phyloP scores from a whole-genome alignment of 2,888 invertebrate species.

The Dusona sp. region DNA sequence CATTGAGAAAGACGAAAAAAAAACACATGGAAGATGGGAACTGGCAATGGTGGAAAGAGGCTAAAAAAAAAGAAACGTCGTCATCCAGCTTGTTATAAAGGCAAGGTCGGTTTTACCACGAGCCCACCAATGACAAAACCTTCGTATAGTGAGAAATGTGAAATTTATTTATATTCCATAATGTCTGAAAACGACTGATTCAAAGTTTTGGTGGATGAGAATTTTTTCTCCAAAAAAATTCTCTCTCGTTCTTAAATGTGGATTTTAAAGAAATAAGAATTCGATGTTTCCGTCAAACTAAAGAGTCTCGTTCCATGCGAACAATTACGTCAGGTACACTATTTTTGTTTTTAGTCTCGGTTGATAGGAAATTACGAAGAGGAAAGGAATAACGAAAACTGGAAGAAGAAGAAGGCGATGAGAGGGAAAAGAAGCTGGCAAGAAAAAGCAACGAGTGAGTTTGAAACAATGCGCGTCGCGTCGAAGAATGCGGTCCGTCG shows the following conservation, averaged over 20 bases:
- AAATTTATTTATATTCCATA: slow-evolving; percentile 3
- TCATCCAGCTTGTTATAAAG: slow-evolving; percentile 75
- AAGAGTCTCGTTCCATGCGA: neutral
- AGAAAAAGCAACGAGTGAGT: slow-evolving; percentile 65
- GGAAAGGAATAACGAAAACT: slow-evolving; percentile 34
- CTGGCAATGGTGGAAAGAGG: slow-evolving; percentile 47
- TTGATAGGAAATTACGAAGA: slow-evolving; percentile 64
- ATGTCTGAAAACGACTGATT: neutral
- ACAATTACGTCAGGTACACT: neutral
- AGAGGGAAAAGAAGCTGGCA: slow-evolving; percentile 70
- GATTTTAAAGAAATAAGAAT: neutral
- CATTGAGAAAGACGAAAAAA: slow-evolving; percentile 69
- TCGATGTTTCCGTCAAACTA: neutral
- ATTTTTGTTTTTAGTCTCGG: neutral
- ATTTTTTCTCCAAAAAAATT: neutral
- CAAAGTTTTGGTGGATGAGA: neutral
- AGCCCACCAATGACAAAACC: slow-evolving; percentile 46
- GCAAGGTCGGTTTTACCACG: slow-evolving; percentile 71
- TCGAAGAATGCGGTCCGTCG: slow-evolving; percentile 84
- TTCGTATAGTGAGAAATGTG: slow-evolving; percentile 54
- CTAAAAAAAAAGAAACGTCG: slow-evolving; percentile 61
- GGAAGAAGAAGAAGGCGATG: slow-evolving; percentile 67
- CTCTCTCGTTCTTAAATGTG: neutral
- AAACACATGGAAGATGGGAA: slow-evolving; percentile 50
- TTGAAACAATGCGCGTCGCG: slow-evolving; percentile 84